Base-by-base conservation (phyloP, 2,797 vertebrate species). In the Jordanella pulchra region DNA sequence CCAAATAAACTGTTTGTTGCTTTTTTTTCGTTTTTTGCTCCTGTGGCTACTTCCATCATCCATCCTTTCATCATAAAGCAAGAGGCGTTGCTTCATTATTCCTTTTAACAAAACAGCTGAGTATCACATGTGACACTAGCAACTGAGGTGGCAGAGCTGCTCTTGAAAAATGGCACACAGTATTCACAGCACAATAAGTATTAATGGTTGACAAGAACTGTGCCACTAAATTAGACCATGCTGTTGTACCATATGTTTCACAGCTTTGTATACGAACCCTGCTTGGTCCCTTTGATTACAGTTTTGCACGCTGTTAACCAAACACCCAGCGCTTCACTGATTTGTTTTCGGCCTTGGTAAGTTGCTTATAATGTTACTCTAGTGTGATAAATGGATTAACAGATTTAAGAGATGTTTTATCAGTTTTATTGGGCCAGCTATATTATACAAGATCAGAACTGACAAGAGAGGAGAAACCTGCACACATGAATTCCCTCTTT, bases 191-290 rank as follows among this genome's bases (percentile, higher is more conserved):
- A 61, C 73, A 84, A 79, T 77, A 88, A 79, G 83, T 82, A 81
- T 65, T 73, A 72, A 78, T 23, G 71, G 67, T 67, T 71, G 78
- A 69, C 76, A 17, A 76, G 66, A 77, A 17, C 89, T 50, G 53
- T 35, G 72, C 75, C 84, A 71, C 71, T 76, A 81, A 88, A 85
- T 81, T 63, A 51, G 61, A 75, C 55, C 84, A 60, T 79, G 89
- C 90, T 90, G 91, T 81, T 71, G 69, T 73, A 76, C 86, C 91
- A 91, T 91, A 91, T 93, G 92, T 83, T 89, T 88, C 87, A 76
- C 88, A 87, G 88, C 84, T 83, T 81, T 73, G 75, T 83, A 86
- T 83, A 72, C 77, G 82, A 85, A 78, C 85, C 84, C 84, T 84
- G 88, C 84, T 84, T 84, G 84, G 76, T 83, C 79, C 73, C 82